Base-by-base conservation (phyloP, 2,888 invertebrate genomes). In the Calameuta idolon region DNA sequence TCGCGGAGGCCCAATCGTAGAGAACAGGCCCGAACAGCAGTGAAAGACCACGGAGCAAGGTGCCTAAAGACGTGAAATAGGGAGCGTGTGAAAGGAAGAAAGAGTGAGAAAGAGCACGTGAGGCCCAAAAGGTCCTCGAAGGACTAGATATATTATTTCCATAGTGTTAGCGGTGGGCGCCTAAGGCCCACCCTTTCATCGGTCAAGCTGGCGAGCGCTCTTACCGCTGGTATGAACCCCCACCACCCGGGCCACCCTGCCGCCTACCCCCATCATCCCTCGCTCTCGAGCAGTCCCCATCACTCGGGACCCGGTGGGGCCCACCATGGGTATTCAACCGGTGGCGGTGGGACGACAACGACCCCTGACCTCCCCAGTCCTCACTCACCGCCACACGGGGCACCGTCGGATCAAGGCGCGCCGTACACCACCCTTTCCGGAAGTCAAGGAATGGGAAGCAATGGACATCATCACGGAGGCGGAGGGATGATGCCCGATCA, bases 201-300 rank as follows among this genome's bases (percentile, higher is more conserved):
- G 87, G 94, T 94, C 96, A 96, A 96, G 94, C 96, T 96, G 96
- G 96, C 96, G 94, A 95, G 96, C 94, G 95, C 96, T 93, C 92
- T 94, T 92, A 94, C 95, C 93, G 94, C 95, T 93, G 96, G 96
- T 93, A 97, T 97, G 97, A 97, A 97, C 95, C 96, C 96, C 93
- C 96, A 96, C 93, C 96, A 96, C 94, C 96, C 89, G 88, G 89
- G 89, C 84, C 90, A 90, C 83, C 87, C 89, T 77, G 87, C 89
- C 83, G 87, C 87, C 92, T 95, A 94, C 91, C 93, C 92, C 85
- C 91, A 91, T 87, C 91, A 91, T 83, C 89, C 93, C 92, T 88
- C 92, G 91, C 83, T 92, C 89, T 87, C 93, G 91, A 89, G 92
- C 90, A 85, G 93, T 92, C 90, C 91, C 79, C 90, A 91, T 87